A percentile compares a stretch with the other conserved stretches of the same genome.
Evolutionary conservation across 2,113 vertebrate species (phyloP).

Genomic region (Hippocampus comes): DNA sequence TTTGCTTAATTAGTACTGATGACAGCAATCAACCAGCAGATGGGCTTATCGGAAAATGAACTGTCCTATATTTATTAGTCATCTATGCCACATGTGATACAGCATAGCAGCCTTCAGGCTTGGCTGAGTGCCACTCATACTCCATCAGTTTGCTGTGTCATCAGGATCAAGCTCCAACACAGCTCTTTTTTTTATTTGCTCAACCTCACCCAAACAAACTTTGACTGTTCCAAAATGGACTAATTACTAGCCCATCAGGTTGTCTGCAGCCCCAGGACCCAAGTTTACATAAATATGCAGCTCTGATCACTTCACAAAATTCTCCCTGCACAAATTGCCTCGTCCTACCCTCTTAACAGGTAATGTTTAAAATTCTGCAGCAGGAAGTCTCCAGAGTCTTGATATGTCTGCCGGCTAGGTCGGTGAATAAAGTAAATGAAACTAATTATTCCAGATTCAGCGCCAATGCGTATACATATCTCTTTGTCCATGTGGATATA

Average conservation of each 20-base stretch:
- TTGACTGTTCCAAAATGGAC: conserved; percentile 44
- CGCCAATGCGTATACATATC: conserved; percentile 48
- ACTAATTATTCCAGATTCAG: conserved; percentile 58
- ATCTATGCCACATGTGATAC: conserved; percentile 43
- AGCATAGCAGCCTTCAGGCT: conserved; percentile 19
- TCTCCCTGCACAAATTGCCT: conserved; percentile 47
- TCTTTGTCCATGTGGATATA: conserved; percentile 12
- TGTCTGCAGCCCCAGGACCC: conserved; percentile 29
- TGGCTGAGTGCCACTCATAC: conserved; percentile 29
- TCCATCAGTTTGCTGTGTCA: conserved; percentile 22
- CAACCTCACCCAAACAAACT: conserved; percentile 19
- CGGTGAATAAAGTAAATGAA: conserved; percentile 66
- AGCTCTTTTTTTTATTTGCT: conserved; percentile 6
- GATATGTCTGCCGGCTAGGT: conserved; percentile 55
- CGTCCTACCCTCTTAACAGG: conserved; percentile 46
- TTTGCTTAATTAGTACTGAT: conserved; percentile 49
- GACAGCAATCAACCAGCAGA: conserved; percentile 52
- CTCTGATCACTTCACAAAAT: conserved; percentile 40
- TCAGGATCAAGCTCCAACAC: conserved; percentile 23
- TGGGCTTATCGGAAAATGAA: conserved; percentile 46
- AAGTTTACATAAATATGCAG: conserved; percentile 13
- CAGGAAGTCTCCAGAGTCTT: conserved; percentile 42
- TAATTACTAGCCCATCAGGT: conserved; percentile 48
- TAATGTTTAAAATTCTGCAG: conserved; percentile 59
- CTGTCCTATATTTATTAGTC: conserved; percentile 48